Percentiles rank a stretch among this genome's conserved stretches.
phyloP scores from a whole-genome alignment of 2,888 invertebrate genomes.

The Aspidiotus destructor region DNA sequence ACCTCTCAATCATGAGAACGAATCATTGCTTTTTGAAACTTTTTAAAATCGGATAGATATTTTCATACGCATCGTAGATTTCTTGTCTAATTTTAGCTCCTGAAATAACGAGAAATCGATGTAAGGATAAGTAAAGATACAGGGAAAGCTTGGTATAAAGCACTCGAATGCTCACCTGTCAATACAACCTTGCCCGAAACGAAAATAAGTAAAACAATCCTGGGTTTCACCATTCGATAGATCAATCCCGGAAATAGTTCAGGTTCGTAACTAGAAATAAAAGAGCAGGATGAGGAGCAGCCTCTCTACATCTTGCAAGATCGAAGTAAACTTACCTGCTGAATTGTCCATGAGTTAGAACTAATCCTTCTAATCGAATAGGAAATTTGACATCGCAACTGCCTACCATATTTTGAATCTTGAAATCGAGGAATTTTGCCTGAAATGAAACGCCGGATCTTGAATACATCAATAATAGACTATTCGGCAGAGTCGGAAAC shows the following conservation, averaged over 20 bases:
- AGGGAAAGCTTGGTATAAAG: too few relatives aligned
- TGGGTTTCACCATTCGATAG: conserved; percentile 58
- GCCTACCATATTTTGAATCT: conserved; percentile 79
- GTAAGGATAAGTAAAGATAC: conserved; percentile 13
- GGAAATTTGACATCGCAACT: conserved; percentile 81
- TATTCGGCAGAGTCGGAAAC: not conserved
- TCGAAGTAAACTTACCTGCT: conserved; percentile 44
- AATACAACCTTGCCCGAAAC: conserved; percentile 62
- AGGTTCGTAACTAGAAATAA: conserved; percentile 48
- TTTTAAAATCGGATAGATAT: conserved; percentile 55
- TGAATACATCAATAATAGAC: not conserved
- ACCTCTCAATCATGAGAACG: not conserved
- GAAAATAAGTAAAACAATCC: conserved; percentile 57
- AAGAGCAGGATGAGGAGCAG: not conserved
- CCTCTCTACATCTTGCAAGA: not conserved
- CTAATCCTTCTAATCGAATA: conserved; percentile 66
- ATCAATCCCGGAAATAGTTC: conserved; percentile 60
- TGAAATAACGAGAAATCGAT: conserved; percentile 38
- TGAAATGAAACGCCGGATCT: conserved; percentile 39
- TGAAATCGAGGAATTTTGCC: conserved; percentile 69
- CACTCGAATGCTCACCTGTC: conserved; percentile 43
- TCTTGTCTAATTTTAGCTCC: conserved; percentile 55
- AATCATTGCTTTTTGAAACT: conserved; percentile 50
- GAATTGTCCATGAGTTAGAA: conserved; percentile 72
- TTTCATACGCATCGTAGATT: conserved; percentile 57